Percentiles rank a stretch among this genome's conserved stretches.
phyloP scores from a whole-genome alignment of 1,140 invertebrate species.

The Chionoecetes opilio region DNA sequence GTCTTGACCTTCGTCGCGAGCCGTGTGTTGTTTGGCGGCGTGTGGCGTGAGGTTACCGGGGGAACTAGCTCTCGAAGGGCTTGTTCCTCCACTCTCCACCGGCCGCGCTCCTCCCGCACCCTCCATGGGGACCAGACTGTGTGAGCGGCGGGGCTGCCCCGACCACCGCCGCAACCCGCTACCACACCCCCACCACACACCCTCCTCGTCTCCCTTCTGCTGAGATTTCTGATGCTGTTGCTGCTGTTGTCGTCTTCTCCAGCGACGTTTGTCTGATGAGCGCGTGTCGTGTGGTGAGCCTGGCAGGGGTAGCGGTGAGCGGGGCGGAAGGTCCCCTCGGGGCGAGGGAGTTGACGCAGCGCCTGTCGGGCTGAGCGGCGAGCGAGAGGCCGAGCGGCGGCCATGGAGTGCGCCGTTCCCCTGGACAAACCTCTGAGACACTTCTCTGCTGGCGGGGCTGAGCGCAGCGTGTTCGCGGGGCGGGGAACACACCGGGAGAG shows the following conservation, averaged over 20 bases:
- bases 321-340: conserved; percentile 65
- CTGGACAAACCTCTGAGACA: conserved; percentile 35
- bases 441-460: conserved; percentile 68
- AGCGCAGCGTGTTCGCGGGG: conserved; percentile 31
- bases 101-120: conserved; percentile 67
- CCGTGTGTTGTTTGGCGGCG: conserved; percentile 43
- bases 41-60: conserved; percentile 46
- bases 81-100: conserved; percentile 61
- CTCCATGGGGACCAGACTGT: conserved; percentile 73
- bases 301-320: conserved; percentile 61
- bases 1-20: conserved; percentile 51
- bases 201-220: conserved; percentile 59
- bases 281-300: conserved; percentile 52
- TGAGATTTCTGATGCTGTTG: background rate
- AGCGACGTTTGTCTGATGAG: conserved; percentile 51
- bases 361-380: conserved; percentile 62
- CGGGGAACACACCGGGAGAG: conserved; percentile 1
- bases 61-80: conserved; percentile 51
- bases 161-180: conserved; percentile 62
- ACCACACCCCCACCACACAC: conserved; percentile 72
- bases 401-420: conserved; percentile 41
- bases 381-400: conserved; percentile 69
- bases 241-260: conserved; percentile 47
- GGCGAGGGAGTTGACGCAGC: conserved; percentile 62
- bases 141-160: conserved; percentile 69